Conservation (phyloP, 1,140 invertebrate species). For the Zaprionus vittiger region DNA sequence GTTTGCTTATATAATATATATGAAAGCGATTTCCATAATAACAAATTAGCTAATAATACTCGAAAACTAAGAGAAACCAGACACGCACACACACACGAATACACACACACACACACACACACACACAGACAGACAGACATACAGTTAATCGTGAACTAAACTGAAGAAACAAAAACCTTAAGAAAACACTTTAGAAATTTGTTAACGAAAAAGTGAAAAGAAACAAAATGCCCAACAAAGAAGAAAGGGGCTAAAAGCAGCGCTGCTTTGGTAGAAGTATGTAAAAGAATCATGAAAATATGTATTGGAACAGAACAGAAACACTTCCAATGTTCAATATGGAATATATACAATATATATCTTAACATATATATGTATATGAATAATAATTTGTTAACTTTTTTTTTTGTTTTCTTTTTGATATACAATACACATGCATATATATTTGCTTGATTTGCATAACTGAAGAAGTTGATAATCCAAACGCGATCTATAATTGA, state of each 20-base stretch:
- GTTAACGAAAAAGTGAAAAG: slow-evolving; percentile 19
- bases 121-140: slow-evolving; percentile 5
- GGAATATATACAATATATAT: slow-evolving; percentile 34
- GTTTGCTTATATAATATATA: slow-evolving; percentile 77
- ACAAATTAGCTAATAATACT: slow-evolving; percentile 40
- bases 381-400: slow-evolving; percentile 19
- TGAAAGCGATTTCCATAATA: slow-evolving; percentile 42
- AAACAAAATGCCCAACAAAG: not conserved
- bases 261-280: slow-evolving; percentile 81
- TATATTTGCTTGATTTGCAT: slow-evolving; percentile 24
- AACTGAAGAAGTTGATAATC: slow-evolving; percentile 16
- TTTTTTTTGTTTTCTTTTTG: slow-evolving; percentile 13
- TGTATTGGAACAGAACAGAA: slow-evolving; percentile 41
- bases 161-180: slow-evolving; percentile 12
- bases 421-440: slow-evolving; percentile 1
- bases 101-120: slow-evolving; percentile 11
- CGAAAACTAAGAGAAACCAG: slow-evolving; percentile 19
- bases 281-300: slow-evolving; percentile 57
- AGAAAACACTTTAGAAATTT: slow-evolving; percentile 47
- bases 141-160: slow-evolving; percentile 32
- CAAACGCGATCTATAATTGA: slow-evolving; percentile 24
- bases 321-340: slow-evolving; percentile 33
- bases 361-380: slow-evolving; percentile 7
- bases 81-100: slow-evolving; percentile 8
- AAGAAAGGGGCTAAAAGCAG: slow-evolving; percentile 46